These are phyloP conservation scores for Emberiza fucata DNA, from an alignment of 2,113 vertebrate species.

Conservation along the genomic window DNA sequence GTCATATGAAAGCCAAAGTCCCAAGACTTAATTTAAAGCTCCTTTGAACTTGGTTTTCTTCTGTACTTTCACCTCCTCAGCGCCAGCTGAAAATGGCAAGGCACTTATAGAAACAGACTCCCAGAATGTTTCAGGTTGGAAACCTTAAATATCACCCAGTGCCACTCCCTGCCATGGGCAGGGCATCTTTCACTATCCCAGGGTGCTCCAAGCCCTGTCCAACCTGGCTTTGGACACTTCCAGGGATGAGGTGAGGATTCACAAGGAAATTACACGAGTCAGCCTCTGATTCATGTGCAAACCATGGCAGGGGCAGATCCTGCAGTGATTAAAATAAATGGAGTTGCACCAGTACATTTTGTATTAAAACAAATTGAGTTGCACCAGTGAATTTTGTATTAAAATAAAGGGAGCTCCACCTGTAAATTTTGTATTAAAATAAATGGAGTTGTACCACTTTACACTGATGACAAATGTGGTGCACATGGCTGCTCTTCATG, in stretches of 20 bases:
- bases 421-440: background rate
- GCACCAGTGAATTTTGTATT: background rate
- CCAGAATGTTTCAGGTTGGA: background rate
- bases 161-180: background rate
- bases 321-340: background rate
- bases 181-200: background rate
- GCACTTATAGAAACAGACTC: background rate
- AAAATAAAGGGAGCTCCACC: background rate
- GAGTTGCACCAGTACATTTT: background rate
- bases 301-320: background rate
- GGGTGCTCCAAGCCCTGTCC: fast-evolving
- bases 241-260: background rate
- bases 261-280: background rate
- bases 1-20: background rate
- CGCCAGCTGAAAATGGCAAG: background rate
- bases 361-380: background rate
- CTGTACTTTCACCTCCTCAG: background rate
- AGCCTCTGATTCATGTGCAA: background rate
- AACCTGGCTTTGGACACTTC: background rate
- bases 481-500: background rate
- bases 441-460: background rate
- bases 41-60: background rate
- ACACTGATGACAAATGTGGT: background rate
- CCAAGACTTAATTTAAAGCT: background rate
- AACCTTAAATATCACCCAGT: background rate